Evolutionary conservation across 2,888 invertebrate genomes (phyloP).

Genomic region (Hypolimnas misippus): DNA sequence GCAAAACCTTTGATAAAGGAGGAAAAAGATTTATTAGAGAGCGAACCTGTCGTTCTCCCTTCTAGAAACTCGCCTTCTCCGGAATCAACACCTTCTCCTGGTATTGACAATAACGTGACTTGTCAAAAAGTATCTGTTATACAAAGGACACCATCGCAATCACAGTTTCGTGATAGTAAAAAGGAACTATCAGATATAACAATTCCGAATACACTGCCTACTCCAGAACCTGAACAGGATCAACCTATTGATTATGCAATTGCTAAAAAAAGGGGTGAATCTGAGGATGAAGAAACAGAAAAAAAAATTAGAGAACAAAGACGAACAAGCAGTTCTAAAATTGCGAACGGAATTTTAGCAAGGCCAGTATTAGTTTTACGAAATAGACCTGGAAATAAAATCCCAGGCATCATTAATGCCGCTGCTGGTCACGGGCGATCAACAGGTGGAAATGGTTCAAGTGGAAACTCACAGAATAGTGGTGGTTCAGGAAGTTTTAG

Average conservation of each 20-base stretch:
- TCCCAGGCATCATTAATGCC: slow-evolving; percentile 87
- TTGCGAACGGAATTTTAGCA: slow-evolving; percentile 82
- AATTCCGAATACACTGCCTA: slow-evolving; percentile 77
- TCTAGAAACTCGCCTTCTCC: slow-evolving; percentile 78
- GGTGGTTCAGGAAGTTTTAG: slow-evolving; percentile 81
- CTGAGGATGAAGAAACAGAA: slow-evolving; percentile 87
- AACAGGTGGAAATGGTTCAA: slow-evolving; percentile 83
- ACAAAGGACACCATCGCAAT: slow-evolving; percentile 89
- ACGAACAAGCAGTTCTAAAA: slow-evolving; percentile 87
- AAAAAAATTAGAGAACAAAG: slow-evolving; percentile 88
- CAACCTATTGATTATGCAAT: slow-evolving; percentile 95
- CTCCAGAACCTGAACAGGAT: slow-evolving; percentile 89
- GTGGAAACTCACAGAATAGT: slow-evolving; percentile 79
- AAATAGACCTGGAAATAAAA: slow-evolving; percentile 82
- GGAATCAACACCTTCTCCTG: slow-evolving; percentile 84
- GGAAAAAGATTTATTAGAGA: slow-evolving; percentile 87
- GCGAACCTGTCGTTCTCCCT: slow-evolving; percentile 85
- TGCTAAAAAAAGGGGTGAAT: slow-evolving; percentile 89
- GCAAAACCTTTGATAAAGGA: slow-evolving; percentile 82
- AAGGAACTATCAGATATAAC: slow-evolving; percentile 78
- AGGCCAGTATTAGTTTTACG: slow-evolving; percentile 83
- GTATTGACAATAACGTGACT: slow-evolving; percentile 87
- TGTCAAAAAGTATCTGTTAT: slow-evolving; percentile 91
- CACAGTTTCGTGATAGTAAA: slow-evolving; percentile 76
- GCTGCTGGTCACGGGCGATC: slow-evolving; percentile 92